Evolutionary conservation across 1,140 invertebrate genomes (phyloP).

Genomic region (Sipha flava): DNA sequence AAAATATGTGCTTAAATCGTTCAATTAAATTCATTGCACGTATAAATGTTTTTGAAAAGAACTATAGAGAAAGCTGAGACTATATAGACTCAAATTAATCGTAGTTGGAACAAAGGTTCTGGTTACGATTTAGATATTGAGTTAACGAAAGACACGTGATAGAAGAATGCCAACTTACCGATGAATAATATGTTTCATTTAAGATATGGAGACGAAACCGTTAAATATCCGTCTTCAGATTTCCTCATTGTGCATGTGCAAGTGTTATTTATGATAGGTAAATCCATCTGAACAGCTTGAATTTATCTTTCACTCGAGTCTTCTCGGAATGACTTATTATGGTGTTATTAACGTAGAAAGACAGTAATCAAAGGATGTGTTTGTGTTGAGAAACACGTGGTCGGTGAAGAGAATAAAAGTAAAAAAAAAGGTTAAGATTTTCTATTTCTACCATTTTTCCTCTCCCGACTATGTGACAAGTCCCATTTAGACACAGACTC

Average conservation of each 20-base stretch:
- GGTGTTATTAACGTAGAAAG: constrained; percentile 1
- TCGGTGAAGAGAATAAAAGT: not conserved
- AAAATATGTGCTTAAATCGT: not conserved
- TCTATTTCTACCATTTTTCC: not conserved
- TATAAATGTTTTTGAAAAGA: not conserved
- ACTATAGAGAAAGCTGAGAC: not conserved
- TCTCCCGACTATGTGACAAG: constrained; percentile 7
- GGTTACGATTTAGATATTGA: not conserved
- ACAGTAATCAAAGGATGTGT: not conserved
- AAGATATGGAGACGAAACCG: not conserved
- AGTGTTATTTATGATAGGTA: constrained; percentile 21
- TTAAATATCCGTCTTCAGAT: not conserved
- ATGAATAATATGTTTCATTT: not conserved
- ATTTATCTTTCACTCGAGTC: not conserved
- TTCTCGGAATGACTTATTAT: not conserved
- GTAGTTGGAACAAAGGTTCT: not conserved
- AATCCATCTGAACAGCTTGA: not conserved
- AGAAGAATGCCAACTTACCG: not conserved
- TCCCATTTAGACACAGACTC: not conserved
- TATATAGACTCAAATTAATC: not conserved
- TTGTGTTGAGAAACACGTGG: not conserved
- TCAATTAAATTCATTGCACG: not conserved
- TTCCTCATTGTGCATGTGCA: not conserved
- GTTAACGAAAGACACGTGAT: not conserved
- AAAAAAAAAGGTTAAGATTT: constrained; percentile 9